Percentiles rank a stretch among this genome's conserved stretches.
Evolutionary conservation across 2,113 vertebrate species (phyloP).

Genomic region (Muscicapa adusta): DNA sequence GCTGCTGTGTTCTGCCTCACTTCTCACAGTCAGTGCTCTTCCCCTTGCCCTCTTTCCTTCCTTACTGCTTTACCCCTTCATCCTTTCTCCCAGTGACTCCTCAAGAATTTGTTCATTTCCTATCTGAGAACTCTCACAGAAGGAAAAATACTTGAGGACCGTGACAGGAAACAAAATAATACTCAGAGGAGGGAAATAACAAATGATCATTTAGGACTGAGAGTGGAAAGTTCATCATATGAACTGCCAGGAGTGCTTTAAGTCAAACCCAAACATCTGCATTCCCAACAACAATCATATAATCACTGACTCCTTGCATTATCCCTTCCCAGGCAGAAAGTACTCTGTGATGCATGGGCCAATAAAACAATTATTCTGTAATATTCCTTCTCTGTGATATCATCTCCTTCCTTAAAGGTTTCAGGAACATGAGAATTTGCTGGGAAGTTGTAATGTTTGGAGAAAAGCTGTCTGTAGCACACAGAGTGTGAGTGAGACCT

Average conservation of each 20-base stretch:
- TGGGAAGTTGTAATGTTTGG: neutral
- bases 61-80: neutral
- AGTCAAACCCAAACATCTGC: neutral
- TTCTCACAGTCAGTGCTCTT: neutral
- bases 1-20: neutral
- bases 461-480: neutral
- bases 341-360: neutral
- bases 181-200: neutral
- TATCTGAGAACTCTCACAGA: neutral
- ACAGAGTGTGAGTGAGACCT: neutral
- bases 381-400: neutral
- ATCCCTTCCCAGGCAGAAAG: neutral
- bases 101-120: slow-evolving; percentile 7
- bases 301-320: neutral
- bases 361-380: neutral
- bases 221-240: neutral
- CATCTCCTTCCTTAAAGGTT: neutral
- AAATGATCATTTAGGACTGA: neutral
- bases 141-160: neutral
- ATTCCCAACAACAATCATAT: neutral
- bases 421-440: neutral
- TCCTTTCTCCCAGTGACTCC: neutral
- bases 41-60: neutral
- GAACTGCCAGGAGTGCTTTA: neutral
- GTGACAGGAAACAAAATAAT: neutral